Conservation (phyloP, 2,113 vertebrate species). For the Oceanites oceanicus region DNA sequence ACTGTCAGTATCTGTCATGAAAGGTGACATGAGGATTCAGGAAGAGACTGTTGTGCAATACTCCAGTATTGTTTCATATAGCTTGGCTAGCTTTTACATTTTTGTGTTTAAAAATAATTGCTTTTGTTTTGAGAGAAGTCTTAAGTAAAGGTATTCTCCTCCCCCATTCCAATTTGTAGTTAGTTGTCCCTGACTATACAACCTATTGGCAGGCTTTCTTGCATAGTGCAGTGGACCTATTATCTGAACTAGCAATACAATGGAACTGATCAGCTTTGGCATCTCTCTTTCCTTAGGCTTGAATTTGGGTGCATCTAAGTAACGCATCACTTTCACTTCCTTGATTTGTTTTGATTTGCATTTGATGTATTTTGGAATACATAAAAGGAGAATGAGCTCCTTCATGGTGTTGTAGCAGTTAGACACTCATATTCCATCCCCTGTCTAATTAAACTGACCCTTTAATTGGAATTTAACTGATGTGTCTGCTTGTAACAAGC, state of each 20-base stretch:
- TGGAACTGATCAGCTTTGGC: not conserved
- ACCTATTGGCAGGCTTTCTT: not conserved
- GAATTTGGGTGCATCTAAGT: not conserved
- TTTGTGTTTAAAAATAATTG: not conserved
- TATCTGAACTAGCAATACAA: not conserved
- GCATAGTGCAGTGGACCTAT: fast-evolving
- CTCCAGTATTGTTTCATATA: not conserved
- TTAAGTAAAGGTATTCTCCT: not conserved
- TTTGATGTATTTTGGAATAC: not conserved
- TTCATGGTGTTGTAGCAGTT: not conserved
- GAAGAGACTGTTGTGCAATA: not conserved
- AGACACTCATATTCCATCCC: not conserved
- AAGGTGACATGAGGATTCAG: not conserved
- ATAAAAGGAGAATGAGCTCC: not conserved
- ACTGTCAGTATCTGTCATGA: fast-evolving
- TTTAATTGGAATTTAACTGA: not conserved
- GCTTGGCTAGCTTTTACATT: not conserved
- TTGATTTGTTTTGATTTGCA: not conserved
- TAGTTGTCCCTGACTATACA: fast-evolving
- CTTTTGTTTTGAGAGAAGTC: not conserved
- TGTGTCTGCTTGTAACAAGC: not conserved
- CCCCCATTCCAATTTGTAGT: not conserved
- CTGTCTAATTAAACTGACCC: not conserved
- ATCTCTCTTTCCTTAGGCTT: not conserved
- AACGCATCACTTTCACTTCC: not conserved